Base-by-base conservation (phyloP, 2,113 vertebrate species). In the Brachyhypopomus gauderio region DNA sequence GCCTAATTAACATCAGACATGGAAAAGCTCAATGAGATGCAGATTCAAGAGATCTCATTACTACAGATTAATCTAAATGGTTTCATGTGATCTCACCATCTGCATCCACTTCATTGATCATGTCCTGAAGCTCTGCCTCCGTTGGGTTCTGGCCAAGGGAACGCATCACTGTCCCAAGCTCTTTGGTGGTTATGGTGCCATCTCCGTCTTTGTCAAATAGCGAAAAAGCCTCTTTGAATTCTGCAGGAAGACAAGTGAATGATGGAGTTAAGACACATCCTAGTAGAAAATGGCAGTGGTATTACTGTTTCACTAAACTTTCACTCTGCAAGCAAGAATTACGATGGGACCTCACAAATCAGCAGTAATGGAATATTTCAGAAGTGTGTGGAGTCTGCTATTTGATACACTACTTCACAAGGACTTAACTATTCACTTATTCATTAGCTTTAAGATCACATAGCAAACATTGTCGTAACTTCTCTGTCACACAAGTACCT, bases 161-260 rank as follows among this genome's bases (percentile, higher is more conserved):
- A 83, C 95, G 92, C 95, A 96, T 96, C 83, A 96, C 95, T 55
- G 95, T 96, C 64, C 95, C 95, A 91, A 96, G 85, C 84, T 96
- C 95, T 92, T 96, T 96, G 85, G 95, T 96, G 84, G 95, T 96
- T 92, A 96, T 96, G 89, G 95, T 96, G 76, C 95, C 95, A 90
- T 96, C 95, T 67, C 95, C 95, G 91, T 96, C 95, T 93, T 96
- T 96, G 91, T 96, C 95, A 91, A 96, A 96, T 92, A 96, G 93
- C 85, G 95, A 96, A 87, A 96, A 96, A 4, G 95, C 95, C 94
- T 96, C 95, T 93, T 96, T 96, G 94, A 96, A 96, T 88, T 96
- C 95, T 96, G 89, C 58, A 85, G 58, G 62, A 83, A 63, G 16
- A 75, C 16, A 69, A 58, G 19, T 45, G 25, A 3, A 5, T 27